Percentiles rank a stretch among this genome's conserved stretches.
phyloP scores from a whole-genome alignment of 1,140 invertebrate genomes.

The Trichoplusia ni region DNA sequence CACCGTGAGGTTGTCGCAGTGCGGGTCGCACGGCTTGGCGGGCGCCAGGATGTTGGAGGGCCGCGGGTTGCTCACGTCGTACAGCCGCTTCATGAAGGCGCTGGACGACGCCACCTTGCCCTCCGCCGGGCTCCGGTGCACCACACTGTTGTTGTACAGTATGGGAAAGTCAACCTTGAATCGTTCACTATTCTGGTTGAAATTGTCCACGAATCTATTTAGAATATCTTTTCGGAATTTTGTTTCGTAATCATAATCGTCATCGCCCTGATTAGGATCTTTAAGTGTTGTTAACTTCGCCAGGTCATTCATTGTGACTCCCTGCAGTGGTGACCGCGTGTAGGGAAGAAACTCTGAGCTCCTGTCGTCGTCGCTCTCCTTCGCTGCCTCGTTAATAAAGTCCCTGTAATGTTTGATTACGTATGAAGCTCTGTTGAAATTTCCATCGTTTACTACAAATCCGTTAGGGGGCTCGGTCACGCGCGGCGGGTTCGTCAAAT shows the following conservation, averaged over 20 bases:
- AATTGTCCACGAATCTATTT: constrained; percentile 68
- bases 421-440: constrained; percentile 56
- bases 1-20: constrained; percentile 60
- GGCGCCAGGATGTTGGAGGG: constrained; percentile 2
- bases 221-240: constrained; percentile 67
- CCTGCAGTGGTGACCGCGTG: constrained; percentile 44
- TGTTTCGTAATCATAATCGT: constrained; percentile 62
- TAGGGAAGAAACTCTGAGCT: constrained; percentile 43
- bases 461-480: constrained; percentile 33
- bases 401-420: constrained; percentile 66
- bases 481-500: constrained; percentile 43
- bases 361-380: constrained; percentile 54
- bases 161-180: constrained; percentile 67
- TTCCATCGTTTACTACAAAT: constrained; percentile 38
- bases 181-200: constrained; percentile 63
- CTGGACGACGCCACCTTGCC: constrained; percentile 58
- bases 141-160: constrained; percentile 65
- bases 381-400: constrained; percentile 57
- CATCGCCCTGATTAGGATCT: constrained; percentile 31
- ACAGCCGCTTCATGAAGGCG: constrained; percentile 55
- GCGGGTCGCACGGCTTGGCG: constrained; percentile 44
- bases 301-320: constrained; percentile 46
- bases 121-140: constrained; percentile 44
- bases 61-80: constrained; percentile 17
- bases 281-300: constrained; percentile 24